Evolutionary conservation across 1,140 invertebrate species (phyloP).

Genomic region (Littorina saxatilis): DNA sequence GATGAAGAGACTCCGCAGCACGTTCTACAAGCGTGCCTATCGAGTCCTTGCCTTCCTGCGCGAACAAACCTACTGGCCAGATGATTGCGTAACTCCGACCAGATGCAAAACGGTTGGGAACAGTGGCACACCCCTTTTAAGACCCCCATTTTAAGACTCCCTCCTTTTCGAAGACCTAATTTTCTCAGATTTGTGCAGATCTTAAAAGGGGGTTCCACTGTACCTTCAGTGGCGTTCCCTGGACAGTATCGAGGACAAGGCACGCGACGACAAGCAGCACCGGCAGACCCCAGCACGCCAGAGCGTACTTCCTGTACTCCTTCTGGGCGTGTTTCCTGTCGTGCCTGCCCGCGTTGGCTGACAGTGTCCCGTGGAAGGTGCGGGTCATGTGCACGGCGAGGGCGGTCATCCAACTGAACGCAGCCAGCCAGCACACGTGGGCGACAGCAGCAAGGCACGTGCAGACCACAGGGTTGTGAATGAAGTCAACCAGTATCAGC

Average conservation of each 20-base stretch:
- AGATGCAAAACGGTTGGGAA: too few species aligned
- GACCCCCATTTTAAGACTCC: too few species aligned
- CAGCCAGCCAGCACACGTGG: conserved; percentile 92
- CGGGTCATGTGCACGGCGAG: conserved; percentile 82
- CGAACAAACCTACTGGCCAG: too few species aligned
- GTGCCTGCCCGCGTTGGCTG: conserved; percentile 3
- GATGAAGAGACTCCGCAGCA: too few species aligned
- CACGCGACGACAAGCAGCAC: background rate
- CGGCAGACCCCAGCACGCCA: conserved; percentile 21
- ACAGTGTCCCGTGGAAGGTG: background rate
- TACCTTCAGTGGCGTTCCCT: background rate
- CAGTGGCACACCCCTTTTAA: too few species aligned
- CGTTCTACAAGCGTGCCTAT: too few species aligned
- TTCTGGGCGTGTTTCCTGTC: background rate
- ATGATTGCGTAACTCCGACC: too few species aligned
- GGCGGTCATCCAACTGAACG: conserved; percentile 96
- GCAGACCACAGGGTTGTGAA: conserved; percentile 57
- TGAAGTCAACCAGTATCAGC: conserved; percentile 20
- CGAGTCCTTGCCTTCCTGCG: too few species aligned
- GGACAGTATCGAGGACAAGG: background rate
- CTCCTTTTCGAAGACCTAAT: too few species aligned
- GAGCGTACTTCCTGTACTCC: conserved; percentile 8
- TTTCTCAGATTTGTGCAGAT: too few species aligned
- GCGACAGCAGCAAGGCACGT: conserved; percentile 82
- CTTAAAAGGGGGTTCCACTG: too few species aligned